Evolutionary conservation across 2,113 vertebrate genomes (phyloP), one percentile per base, ranked within the genome.

Genomic region (Neolamprologus falcicula): DNA sequence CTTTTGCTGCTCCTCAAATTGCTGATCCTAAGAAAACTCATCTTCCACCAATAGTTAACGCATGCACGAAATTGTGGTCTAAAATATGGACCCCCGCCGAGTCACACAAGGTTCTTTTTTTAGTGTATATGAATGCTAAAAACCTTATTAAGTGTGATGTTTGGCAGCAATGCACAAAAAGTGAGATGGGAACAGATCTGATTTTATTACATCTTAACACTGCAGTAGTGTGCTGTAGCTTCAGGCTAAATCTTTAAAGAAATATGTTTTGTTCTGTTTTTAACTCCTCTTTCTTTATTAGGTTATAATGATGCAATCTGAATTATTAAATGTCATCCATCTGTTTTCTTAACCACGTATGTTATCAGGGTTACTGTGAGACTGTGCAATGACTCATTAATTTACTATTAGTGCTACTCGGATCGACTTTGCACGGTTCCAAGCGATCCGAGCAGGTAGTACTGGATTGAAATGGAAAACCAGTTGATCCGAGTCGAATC

Each of bases 11-110:
- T 88, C 17, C 50, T 89, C 84, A 92, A 89, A 93, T 88, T 16
- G 83, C 91, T 92, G 90, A 95, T 93, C 86, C 90, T 90, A 89
- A 88, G 92, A 90, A 94, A 93, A 93, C 54, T 83, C 84, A 93
- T 93, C 76, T 79, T 17, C 61, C 26, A 59, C 55, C 14, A 26
- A 90, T 84, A 66, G 55, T 84, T 71, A 28, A 35, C 31, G 6
- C 13, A 4, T 37, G 16, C 45, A 83, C 9, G 13, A 31, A 57
- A 82, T 61, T 82, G 52, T 47, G 35, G 13, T 85, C 83, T 71
- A 53, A 83, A 89, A 37, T 57, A 9, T 79, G 71, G 82, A 90
- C 35, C 83, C 61, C 76, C 66, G 9, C 37, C 26, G 24, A 45
- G 85, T 80, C 78, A 55, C 4, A 63, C 45, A 80, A 90, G 81